Percentiles rank a stretch among this genome's conserved stretches.
phyloP scores from a whole-genome alignment of 2,888 invertebrate genomes.

The Ophion ventricosus region DNA sequence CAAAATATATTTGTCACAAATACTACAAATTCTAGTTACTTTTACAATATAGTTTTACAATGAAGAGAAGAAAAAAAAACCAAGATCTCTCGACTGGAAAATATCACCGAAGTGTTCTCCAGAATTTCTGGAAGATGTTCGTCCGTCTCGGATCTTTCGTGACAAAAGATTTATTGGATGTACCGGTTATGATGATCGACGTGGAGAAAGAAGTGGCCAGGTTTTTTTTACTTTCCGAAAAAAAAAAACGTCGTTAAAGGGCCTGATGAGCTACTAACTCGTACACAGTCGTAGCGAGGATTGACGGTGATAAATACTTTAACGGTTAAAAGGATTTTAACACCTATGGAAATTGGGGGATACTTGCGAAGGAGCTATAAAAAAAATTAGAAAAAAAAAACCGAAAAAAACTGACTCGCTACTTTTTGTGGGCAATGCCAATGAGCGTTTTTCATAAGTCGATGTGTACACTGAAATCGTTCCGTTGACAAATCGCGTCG shows the following conservation, averaged over 20 bases:
- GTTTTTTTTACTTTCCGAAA: not conserved
- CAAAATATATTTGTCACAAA: no score
- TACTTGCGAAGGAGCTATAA: constrained; percentile 5
- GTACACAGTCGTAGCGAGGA: not conserved
- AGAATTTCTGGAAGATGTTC: not conserved
- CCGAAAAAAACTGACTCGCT: not conserved
- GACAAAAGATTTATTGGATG: constrained; percentile 8
- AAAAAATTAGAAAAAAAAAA: not conserved
- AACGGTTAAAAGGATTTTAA: constrained; percentile 32
- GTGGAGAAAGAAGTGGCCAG: not conserved
- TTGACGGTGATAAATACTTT: constrained; percentile 15
- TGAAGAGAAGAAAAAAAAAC: not conserved
- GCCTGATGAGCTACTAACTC: constrained; percentile 10
- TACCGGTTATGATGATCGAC: not conserved
- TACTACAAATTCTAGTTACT: no score
- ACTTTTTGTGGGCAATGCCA: constrained; percentile 7
- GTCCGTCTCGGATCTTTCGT: not conserved
- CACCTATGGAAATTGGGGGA: constrained; percentile 24
- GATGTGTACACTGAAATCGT: constrained; percentile 1
- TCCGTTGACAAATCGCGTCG: constrained; percentile 17
- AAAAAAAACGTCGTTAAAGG: constrained; percentile 12
- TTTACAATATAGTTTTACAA: no score
- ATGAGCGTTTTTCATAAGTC: not conserved
- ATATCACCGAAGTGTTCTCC: not conserved
- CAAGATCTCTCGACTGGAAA: not conserved